Conservation (phyloP, 2,888 invertebrate genomes). For the Choristoneura rosaceana region DNA sequence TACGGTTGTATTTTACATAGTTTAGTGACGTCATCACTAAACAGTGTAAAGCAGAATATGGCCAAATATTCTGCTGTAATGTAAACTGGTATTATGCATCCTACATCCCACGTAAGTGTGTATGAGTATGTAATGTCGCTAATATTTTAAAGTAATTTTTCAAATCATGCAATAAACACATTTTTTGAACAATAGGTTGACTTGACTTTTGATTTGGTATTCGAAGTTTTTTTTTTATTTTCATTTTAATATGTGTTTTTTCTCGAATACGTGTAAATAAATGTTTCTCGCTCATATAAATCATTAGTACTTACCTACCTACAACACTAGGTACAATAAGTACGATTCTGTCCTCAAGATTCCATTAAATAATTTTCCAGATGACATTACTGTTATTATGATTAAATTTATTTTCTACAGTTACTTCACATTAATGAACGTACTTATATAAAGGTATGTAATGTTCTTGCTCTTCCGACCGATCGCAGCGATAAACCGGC, state of each 20-base stretch:
- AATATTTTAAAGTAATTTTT: no score
- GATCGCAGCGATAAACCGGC: slow-evolving; percentile 2
- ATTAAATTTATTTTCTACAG: neutral
- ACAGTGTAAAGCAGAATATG: neutral
- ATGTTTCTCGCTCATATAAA: no score
- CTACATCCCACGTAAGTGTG: neutral
- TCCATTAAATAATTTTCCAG: neutral
- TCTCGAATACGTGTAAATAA: no score
- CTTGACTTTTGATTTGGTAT: no score
- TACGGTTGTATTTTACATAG: neutral
- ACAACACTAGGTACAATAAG: no score
- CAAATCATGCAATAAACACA: no score
- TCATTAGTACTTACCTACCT: no score
- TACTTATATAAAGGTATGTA: neutral
- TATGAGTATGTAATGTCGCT: neutral
- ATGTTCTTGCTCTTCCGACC: slow-evolving; percentile 2
- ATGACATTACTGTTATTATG: neutral
- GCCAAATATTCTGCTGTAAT: neutral
- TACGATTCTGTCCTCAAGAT: no score
- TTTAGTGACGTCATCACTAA: neutral
- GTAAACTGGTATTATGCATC: neutral
- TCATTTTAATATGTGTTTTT: no score
- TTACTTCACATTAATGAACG: neutral
- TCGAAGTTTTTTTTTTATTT: no score
- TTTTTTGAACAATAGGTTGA: no score